Evolutionary conservation across 1,140 invertebrate species (phyloP), one percentile per base, ranked within the genome.

Genomic region (Rhyacophila brunnea): DNA sequence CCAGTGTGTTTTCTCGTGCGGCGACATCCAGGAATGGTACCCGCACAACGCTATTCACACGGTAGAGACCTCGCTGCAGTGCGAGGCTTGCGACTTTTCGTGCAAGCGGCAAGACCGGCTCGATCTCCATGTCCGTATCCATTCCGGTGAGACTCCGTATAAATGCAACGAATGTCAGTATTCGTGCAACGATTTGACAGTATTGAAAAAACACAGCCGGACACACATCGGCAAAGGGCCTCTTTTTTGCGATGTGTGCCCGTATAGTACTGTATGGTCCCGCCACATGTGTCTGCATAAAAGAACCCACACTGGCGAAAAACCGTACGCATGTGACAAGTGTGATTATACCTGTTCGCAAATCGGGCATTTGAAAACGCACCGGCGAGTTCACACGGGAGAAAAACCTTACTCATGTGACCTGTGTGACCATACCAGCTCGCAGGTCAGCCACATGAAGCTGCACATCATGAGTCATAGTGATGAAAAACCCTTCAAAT

Each of bases 281-380:
- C 23, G 23, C 9, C 23, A 28, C 23, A 28, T 28, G 23, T 5
- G 23, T 9, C 23, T 28, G 3, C 23, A 28, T 9, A 28, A 28
- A 9, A 3, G 23, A 3, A 28, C 23, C 4, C 61, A 63, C 13
- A 58, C 61, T 10, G 57, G 57, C 7, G 61, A 63, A 36, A 53
- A 19, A 18, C 55, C 61, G 23, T 54, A 34, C 19, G 42, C 36
- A 1, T 63, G 61, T 13, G 34, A 43, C 10, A 40, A 47, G 2
- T 63, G 61, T 23, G 11, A 43, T 3, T 58, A 63, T 14, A 32
- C 35, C 1, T 60, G 57, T 28, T 19, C 49, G 20, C 36, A 45
- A n/a, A 32, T 35, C n/a, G 46, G 40, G 19, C n/a, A 32, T 23
- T 19, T 59, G 10, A 52, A 46, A 32, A 49, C 20, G 3, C 57